Evolutionary conservation across 2,113 vertebrate species (phyloP), one percentile per base, ranked within the genome.

Genomic region (Corythoichthys haematopterus): DNA sequence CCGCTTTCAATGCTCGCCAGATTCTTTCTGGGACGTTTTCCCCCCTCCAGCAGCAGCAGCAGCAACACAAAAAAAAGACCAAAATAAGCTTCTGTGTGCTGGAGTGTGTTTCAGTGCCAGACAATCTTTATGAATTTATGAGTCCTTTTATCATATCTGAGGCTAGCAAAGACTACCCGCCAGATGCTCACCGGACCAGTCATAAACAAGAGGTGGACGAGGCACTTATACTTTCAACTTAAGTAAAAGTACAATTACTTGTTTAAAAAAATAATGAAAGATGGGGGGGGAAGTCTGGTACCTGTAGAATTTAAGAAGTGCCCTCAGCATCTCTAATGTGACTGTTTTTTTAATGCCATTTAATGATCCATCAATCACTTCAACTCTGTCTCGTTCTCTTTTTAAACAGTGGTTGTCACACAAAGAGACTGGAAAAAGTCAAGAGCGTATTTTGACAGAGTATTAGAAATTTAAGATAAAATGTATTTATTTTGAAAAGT

Each of bases 141-240:
- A 56, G 74, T 0, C 5, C 0, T 16, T 8, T 75, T 82, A 83
- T 81, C 78, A 73, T 35, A 37, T 36, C 55, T 60, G 52, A 72
- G 74, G 77, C 74, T 60, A 55, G 69, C 46, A 43, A 43, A 43
- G 46, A 52, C 74, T 71, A 83, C 74, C 69, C 79, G 82, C 73
- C 87, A 84, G 87, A 81, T 90, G 90, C 83, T 45, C 75, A 58
- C 70, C 52, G 65, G 67, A 70, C 33, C 12, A 4, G 4, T 57
- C 5, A 3, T 36, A 57, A 57, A 57, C 55, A 36, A n/a, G 50
- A 52, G 50, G 16, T 52, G 50, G 50, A 16, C 2, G 1, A 52
- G n/a, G 16, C n/a, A 52, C 16, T n/a, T 16, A 16, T 6, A 52
- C 50, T 2, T 16, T 52, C 16, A n/a, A 52, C 16, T 52, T 52